phyloP scores from a whole-genome alignment of 2,797 vertebrate species.

The Emys orbicularis region DNA sequence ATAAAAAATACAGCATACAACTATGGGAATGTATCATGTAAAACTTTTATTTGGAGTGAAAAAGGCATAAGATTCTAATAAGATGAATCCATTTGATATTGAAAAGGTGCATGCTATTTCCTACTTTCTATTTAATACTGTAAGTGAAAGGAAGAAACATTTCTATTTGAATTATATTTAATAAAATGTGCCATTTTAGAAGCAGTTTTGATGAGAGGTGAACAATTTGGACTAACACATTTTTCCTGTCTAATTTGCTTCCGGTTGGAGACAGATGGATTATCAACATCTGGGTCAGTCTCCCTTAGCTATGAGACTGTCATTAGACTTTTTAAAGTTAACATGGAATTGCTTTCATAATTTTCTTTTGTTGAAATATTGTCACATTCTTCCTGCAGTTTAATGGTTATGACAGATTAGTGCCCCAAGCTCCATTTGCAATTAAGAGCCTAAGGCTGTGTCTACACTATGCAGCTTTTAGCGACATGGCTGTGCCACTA shows the following conservation, averaged over 20 bases:
- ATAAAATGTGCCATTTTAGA: conserved; percentile 47
- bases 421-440: neutral
- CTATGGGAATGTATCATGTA: neutral
- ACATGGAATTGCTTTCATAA: neutral
- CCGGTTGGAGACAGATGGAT: conserved; percentile 16
- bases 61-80: neutral
- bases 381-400: neutral
- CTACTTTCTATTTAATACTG: neutral
- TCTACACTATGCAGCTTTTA: too few relatives aligned
- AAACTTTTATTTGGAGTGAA: neutral
- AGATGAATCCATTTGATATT: neutral
- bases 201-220: conserved; percentile 8
- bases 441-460: neutral
- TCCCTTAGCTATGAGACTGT: conserved; percentile 24
- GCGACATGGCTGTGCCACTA: too few relatives aligned
- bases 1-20: conserved; percentile 15
- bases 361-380: conserved; percentile 1
- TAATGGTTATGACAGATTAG: neutral
- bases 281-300: conserved; percentile 17
- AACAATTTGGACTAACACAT: conserved; percentile 35
- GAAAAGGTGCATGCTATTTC: neutral
- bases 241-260: conserved; percentile 53
- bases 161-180: conserved; percentile 33
- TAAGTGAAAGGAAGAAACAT: neutral
- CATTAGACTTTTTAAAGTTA: conserved; percentile 22